Evolutionary conservation across 2,888 invertebrate genomes (phyloP).

Genomic region (Apodemia zela): DNA sequence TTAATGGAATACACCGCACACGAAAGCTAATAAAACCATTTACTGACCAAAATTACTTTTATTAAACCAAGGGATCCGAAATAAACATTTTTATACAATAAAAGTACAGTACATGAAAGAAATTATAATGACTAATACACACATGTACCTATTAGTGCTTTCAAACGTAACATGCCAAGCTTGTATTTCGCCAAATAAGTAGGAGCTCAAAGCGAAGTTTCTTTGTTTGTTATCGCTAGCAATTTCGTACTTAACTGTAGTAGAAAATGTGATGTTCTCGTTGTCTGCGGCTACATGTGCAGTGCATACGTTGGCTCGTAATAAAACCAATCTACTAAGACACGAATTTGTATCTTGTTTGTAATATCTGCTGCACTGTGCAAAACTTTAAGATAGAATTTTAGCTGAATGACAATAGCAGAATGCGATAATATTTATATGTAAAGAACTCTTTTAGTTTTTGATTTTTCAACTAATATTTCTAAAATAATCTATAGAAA

Average conservation of each 20-base stretch:
- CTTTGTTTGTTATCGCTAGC: conserved; percentile 14
- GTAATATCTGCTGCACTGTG: conserved; percentile 2
- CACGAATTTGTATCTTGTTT: conserved; percentile 4
- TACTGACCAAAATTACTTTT: no score
- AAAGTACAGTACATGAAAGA: not conserved
- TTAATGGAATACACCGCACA: no score
- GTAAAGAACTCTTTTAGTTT: no score
- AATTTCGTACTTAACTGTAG: conserved; percentile 15
- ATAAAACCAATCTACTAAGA: conserved; percentile 9
- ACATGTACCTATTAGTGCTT: not conserved
- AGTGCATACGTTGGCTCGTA: conserved; percentile 1
- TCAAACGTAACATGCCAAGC: conserved; percentile 8
- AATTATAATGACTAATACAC: conserved; percentile 8
- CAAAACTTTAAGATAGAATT: not conserved
- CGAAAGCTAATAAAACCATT: no score
- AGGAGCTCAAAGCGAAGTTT: conserved; percentile 8
- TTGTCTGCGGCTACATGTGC: conserved; percentile 5
- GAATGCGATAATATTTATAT: not conserved
- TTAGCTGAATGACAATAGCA: not conserved
- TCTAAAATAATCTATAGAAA: no score
- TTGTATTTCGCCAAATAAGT: conserved; percentile 12
- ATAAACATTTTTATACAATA: not conserved
- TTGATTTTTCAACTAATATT: no score
- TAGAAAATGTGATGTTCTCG: conserved; percentile 16
- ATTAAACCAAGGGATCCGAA: no score